Evolutionary conservation across 2,797 vertebrate genomes (phyloP).

Genomic region (Manis pentadactyla): DNA sequence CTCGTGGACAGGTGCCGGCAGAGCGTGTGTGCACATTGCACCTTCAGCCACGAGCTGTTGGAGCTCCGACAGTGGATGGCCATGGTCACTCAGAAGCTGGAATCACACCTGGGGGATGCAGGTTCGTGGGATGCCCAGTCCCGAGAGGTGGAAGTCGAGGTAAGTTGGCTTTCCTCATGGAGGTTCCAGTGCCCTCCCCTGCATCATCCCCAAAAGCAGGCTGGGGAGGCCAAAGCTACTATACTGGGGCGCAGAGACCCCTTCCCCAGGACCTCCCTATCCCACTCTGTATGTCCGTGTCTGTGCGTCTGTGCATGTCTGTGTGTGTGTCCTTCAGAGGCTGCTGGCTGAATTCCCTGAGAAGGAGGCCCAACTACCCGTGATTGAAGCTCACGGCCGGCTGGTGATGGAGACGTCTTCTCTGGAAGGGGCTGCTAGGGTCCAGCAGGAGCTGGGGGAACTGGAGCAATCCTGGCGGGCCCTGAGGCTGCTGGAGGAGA

Average conservation of each 20-base stretch:
- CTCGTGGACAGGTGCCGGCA: conserved; percentile 84
- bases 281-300: too few relatives aligned
- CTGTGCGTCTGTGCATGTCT: fast-evolving
- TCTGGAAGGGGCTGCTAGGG: conserved; percentile 89
- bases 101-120: conserved; percentile 82
- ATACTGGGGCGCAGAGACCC: not conserved
- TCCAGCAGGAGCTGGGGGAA: conserved; percentile 89
- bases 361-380: conserved; percentile 92
- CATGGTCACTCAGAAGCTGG: conserved; percentile 89
- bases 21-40: conserved; percentile 87
- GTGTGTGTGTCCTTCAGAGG: conserved; percentile 84
- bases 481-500: conserved; percentile 83
- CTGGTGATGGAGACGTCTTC: conserved; percentile 90
- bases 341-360: conserved; percentile 91
- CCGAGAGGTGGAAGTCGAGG: conserved; percentile 90
- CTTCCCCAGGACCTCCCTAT: not conserved
- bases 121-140: conserved; percentile 85
- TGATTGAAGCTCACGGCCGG: conserved; percentile 89
- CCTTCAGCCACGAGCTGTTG: conserved; percentile 89
- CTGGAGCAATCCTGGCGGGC: conserved; percentile 88
- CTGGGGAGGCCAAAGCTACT: fast-evolving
- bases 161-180: conserved; percentile 72
- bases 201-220: not conserved
- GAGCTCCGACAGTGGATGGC: conserved; percentile 92
- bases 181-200: not conserved